phyloP scores from a whole-genome alignment of 2,113 vertebrate species.

The Hemicordylus capensis region DNA sequence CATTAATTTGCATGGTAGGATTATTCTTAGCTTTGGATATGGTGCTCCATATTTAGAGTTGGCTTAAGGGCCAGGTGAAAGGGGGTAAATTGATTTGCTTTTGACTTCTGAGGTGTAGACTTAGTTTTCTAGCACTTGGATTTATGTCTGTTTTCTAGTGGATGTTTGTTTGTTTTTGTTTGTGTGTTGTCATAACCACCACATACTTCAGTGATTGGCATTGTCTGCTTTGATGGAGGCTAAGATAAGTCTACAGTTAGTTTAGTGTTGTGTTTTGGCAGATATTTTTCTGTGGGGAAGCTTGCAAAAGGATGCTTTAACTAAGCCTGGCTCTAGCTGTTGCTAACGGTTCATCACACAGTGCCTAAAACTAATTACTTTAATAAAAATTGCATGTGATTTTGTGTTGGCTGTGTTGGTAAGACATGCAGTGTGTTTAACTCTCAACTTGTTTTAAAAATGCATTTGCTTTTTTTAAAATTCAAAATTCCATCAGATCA shows the following conservation, averaged over 20 bases:
- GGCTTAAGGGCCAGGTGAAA: constrained; percentile 36
- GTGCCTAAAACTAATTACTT: constrained; percentile 73
- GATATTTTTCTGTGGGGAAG: background rate
- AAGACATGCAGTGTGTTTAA: constrained; percentile 73
- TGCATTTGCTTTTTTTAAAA: constrained; percentile 69
- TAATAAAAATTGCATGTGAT: constrained; percentile 73
- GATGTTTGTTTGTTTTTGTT: constrained; percentile 44
- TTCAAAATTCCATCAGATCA: constrained; percentile 45
- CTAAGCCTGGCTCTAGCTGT: constrained; percentile 72
- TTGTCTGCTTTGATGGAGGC: constrained; percentile 43
- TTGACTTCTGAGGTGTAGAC: constrained; percentile 39
- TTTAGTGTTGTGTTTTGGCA: constrained; percentile 23
- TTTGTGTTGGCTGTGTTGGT: constrained; percentile 72
- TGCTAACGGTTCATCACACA: constrained; percentile 73
- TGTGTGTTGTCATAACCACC: constrained; percentile 53
- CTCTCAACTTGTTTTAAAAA: constrained; percentile 59
- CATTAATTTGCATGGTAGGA: constrained; percentile 61
- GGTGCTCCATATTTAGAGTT: constrained; percentile 48
- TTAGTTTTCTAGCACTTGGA: constrained; percentile 41
- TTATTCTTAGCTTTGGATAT: constrained; percentile 61
- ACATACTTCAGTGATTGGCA: constrained; percentile 57
- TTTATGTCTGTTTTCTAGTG: constrained; percentile 44
- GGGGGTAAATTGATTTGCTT: constrained; percentile 7
- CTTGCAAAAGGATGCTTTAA: constrained; percentile 63
- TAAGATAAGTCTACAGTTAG: constrained; percentile 31